These are phyloP conservation scores for Pelvicachromis taeniatus DNA, from an alignment of 2,113 vertebrate species.

Conservation along the genomic window DNA sequence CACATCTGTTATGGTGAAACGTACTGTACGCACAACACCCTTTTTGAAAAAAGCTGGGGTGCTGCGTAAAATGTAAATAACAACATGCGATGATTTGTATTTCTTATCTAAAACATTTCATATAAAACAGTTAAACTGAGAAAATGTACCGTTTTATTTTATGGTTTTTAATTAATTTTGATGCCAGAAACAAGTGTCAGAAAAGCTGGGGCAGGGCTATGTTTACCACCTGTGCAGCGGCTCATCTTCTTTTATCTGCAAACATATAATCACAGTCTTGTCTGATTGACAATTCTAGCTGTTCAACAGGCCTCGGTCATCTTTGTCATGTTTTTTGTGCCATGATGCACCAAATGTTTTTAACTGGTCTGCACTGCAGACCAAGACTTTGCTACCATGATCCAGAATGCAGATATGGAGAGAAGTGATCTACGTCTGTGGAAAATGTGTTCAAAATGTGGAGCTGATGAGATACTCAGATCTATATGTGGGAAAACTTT, in stretches of 20 bases:
- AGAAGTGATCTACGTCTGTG: not conserved
- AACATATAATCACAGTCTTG: not conserved
- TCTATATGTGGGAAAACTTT: not conserved
- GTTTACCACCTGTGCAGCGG: not conserved
- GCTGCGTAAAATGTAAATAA: not conserved
- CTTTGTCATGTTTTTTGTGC: not conserved
- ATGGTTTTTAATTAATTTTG: not conserved
- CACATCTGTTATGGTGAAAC: not conserved
- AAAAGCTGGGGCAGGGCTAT: not conserved
- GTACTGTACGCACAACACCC: not conserved
- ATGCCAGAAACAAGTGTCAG: not conserved
- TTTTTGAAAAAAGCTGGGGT: not conserved
- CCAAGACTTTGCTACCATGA: not conserved
- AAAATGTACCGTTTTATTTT: not conserved
- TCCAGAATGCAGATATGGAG: not conserved
- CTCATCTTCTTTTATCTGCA: not conserved
- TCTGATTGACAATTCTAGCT: not conserved
- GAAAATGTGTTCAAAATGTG: not conserved
- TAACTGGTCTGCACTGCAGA: not conserved
- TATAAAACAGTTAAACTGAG: not conserved
- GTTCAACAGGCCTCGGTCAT: not conserved
- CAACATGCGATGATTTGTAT: accelerated
- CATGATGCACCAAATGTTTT: not conserved
- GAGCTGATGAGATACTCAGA: not conserved
- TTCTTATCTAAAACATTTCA: not conserved